Conservation (phyloP, 1,140 invertebrate genomes). For the Ips nitidus region DNA sequence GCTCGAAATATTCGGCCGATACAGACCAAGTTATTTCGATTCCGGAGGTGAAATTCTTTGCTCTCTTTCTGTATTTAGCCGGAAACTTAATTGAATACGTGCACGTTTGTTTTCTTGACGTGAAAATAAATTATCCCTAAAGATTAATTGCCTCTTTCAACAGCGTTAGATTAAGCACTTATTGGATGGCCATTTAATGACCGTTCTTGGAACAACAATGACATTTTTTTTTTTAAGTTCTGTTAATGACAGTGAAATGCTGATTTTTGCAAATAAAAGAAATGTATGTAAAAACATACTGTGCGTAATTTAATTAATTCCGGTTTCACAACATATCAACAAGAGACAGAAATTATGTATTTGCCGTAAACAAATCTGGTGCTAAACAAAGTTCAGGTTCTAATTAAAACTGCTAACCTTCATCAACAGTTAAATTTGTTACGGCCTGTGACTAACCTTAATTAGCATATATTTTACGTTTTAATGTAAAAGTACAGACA, state of each 20-base stretch:
- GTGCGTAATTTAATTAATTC: background rate
- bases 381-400: background rate
- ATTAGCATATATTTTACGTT: slow-evolving; percentile 11
- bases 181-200: slow-evolving; percentile 8
- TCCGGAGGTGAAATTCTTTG: slow-evolving; percentile 2
- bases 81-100: slow-evolving; percentile 19
- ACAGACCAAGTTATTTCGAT: slow-evolving; percentile 3
- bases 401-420: slow-evolving; percentile 12
- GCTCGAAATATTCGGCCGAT: background rate
- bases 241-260: background rate
- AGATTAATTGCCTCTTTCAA: slow-evolving; percentile 20
- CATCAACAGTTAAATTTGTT: slow-evolving; percentile 12
- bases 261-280: background rate
- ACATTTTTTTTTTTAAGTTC: background rate
- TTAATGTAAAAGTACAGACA: slow-evolving; percentile 7
- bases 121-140: slow-evolving; percentile 17
- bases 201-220: slow-evolving; percentile 4
- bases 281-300: background rate
- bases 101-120: slow-evolving; percentile 25
- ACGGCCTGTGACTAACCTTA: slow-evolving; percentile 8
- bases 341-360: background rate
- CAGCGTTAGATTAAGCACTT: slow-evolving; percentile 7
- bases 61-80: slow-evolving; percentile 17
- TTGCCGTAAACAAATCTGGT: slow-evolving; percentile 9
- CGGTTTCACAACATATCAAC: slow-evolving; percentile 1